Base-by-base conservation (phyloP, 2,888 invertebrate species). In the Eutolmus rufibarbis region DNA sequence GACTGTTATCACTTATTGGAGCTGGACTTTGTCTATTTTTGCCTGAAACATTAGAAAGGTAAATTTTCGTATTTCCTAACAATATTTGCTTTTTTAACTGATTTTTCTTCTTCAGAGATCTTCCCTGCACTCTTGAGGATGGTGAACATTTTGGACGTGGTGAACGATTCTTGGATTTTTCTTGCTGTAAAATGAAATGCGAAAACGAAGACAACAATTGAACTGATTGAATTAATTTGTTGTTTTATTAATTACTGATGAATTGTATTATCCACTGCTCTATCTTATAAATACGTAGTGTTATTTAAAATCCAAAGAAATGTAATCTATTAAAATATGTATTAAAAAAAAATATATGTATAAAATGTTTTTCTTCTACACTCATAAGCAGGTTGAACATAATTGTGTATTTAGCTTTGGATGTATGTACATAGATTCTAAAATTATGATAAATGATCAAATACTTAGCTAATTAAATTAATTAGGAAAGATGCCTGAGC, bases 41-140 rank as follows among this genome's bases (percentile, higher is more conserved):
- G 87, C 95, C 95, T 2, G 95, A 95, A 91, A 95, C 95, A 1
- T 91, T 94, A 40, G 91, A 93, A 79, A 88, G 88, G 90, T 90
- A 94, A 16, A 46, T 5, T 31, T 14, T 94, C 5, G 2, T 12
- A 9, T 40, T 34, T 5, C 7, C 4, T 7, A 34, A 40, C 1
- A 12, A 37, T 94, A 93, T 86, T 87, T 76, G 31, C 31, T 57
- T 84, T 16, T 51, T 34, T 19, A 57, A 34, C 51, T 34, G 0
- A 14, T 34, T 16, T 46, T 46, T 34, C 4, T 2, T 19, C 86
- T 87, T 14, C 74, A 92, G 93, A 78, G 92, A 93, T 3, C 90
- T 95, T 84, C 95, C 95, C 1, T 93, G 94, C 19, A 94, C 95
- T 0, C 90, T 95, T 57, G 92, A 94, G 89, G 95, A 95, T 89